Conservation (phyloP, 2,888 invertebrate species). For the Aphrophora alni region DNA sequence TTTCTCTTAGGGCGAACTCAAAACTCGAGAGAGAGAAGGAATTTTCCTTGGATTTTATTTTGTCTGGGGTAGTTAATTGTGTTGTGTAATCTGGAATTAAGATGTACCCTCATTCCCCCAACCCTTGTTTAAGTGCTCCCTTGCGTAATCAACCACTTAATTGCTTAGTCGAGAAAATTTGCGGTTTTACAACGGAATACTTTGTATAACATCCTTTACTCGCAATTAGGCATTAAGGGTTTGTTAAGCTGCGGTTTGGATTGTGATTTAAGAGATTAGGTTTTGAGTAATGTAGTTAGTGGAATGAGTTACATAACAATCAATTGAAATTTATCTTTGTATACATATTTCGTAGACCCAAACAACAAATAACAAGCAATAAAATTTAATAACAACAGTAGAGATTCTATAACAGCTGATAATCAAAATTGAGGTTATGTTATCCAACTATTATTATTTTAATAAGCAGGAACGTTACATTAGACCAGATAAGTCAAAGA, state of each 20-base stretch:
- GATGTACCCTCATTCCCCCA: neutral
- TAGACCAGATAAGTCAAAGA: no score
- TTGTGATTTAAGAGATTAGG: no score
- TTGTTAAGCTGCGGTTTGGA: neutral
- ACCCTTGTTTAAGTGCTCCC: neutral
- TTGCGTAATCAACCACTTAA: neutral
- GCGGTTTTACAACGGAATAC: neutral
- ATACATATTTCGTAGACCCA: no score
- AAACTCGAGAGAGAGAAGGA: neutral
- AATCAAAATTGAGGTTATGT: no score
- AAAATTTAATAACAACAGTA: no score
- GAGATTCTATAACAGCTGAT: no score
- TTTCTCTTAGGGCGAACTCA: neutral
- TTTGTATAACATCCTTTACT: neutral
- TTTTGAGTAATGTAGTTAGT: no score
- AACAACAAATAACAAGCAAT: no score
- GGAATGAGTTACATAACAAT: no score
- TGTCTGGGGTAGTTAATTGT: constrained; percentile 27
- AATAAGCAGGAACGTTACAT: no score
- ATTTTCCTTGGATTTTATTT: neutral
- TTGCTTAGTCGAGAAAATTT: neutral
- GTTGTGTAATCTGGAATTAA: constrained; percentile 37
- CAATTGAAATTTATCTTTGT: no score
- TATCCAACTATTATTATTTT: no score
- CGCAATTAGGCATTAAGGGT: neutral